A percentile compares a stretch with the other conserved stretches of the same genome.
Conservation (phyloP, 2,113 vertebrate genomes). For the Grantiella picta region DNA sequence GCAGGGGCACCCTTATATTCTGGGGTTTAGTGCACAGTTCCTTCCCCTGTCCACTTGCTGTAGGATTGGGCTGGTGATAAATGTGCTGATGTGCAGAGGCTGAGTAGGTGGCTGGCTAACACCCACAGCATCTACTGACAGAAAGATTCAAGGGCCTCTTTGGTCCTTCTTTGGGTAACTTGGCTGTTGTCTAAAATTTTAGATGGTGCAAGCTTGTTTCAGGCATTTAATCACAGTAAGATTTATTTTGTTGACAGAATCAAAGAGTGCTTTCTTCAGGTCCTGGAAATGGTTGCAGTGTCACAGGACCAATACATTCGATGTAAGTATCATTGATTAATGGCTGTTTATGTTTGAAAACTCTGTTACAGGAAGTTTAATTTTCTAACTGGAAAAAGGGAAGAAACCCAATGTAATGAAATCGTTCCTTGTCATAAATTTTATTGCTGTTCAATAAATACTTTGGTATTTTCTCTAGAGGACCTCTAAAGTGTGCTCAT, state of each 20-base stretch:
- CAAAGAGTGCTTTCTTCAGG: background rate
- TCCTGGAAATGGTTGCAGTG: background rate
- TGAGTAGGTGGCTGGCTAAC: background rate
- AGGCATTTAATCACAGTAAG: background rate
- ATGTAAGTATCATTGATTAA: constrained; percentile 57
- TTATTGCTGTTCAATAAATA: background rate
- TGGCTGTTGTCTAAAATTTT: background rate
- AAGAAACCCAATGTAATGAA: background rate
- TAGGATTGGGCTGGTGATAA: background rate
- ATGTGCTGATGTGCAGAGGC: background rate
- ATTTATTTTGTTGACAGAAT: constrained; percentile 56
- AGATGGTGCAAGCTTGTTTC: background rate
- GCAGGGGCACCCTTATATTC: background rate
- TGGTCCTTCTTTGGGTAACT: background rate
- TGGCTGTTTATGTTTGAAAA: background rate
- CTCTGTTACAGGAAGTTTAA: background rate
- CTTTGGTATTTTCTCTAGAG: constrained; percentile 31
- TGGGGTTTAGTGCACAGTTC: background rate
- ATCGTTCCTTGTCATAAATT: background rate
- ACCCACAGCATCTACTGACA: background rate
- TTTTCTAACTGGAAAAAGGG: background rate
- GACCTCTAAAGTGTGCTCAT: background rate
- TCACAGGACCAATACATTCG: background rate
- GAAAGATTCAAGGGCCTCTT: background rate
- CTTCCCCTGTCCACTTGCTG: background rate